These are phyloP conservation scores for Pardalotus punctatus DNA, from an alignment of 2,113 vertebrate species.

Conservation along the genomic window DNA sequence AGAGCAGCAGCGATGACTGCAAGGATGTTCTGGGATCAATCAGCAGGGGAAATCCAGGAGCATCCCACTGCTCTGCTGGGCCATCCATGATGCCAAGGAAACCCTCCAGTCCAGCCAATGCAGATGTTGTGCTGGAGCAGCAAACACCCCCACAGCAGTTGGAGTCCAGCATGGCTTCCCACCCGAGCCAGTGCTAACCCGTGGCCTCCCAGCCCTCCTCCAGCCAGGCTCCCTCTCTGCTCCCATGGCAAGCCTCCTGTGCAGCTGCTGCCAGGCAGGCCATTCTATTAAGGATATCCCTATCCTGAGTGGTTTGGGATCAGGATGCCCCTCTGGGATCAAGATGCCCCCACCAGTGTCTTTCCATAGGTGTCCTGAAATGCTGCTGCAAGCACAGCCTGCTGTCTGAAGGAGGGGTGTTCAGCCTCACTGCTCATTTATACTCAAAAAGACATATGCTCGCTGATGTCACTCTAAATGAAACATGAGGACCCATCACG, in stretches of 20 bases:
- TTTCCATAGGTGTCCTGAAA: not conserved
- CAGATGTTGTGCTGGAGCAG: not conserved
- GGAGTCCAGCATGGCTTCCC: accelerated
- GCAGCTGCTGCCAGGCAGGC: not conserved
- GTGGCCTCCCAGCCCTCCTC: not conserved
- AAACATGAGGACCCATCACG: not conserved
- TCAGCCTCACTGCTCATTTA: not conserved
- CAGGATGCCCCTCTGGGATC: not conserved
- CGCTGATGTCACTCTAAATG: accelerated
- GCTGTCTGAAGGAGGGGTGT: not conserved
- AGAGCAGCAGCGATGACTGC: not conserved
- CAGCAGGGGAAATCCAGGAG: not conserved
- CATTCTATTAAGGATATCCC: too few relatives aligned
- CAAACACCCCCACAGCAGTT: not conserved
- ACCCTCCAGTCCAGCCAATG: not conserved
- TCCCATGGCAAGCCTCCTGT: accelerated
- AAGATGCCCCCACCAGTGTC: accelerated
- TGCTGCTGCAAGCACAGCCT: not conserved
- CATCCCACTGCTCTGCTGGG: accelerated
- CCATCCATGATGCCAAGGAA: not conserved
- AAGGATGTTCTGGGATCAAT: not conserved
- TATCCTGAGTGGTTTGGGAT: not conserved
- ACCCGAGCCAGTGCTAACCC: not conserved
- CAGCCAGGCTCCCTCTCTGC: not conserved
- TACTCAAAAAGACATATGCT: not conserved